Evolutionary conservation across 2,797 vertebrate genomes (phyloP), one percentile per base, ranked within the genome.

Genomic region (Pipistrellus kuhlii): DNA sequence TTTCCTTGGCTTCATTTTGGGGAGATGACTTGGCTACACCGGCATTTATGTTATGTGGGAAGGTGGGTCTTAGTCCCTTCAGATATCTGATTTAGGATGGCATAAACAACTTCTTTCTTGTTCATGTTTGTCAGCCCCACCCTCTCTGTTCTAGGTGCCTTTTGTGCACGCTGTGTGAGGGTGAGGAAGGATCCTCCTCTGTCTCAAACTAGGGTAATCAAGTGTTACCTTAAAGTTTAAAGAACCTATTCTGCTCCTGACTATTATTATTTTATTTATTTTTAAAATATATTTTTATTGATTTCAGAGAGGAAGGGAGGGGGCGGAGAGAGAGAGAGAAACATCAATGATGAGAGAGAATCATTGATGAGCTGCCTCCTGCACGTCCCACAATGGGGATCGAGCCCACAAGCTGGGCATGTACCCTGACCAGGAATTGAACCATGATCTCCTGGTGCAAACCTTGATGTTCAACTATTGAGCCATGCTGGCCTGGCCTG

Each of bases 11-110:
- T 96, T 95, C 91, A 83, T 96, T 94, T 93, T 75, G 21, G 53
- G 84, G 73, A 73, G 89, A 92, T 95, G 93, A 96, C 88, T 96
- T 93, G 78, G 82, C 95, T 88, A 51, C 15, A 25, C n/a, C 0
- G 90, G 92, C 87, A 95, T 97, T 84, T 88, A n/a, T 95, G 88
- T 94, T 95, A 92, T 75, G 86, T 93, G 88, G 92, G 87, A 96
- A 94, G 82, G 68, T 95, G 88, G 59, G 88, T 83, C 59, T 93
- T 66, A 53, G 25, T 83, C 6, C 38, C 35, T 85, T 90, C 64
- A 20, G 72, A 66, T 90, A 53, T 94, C 90, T 95, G 94, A 95
- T 77, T 76, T 85, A 71, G 64, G 87, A 44, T 78, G 88, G 59
- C 82, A 93, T 91, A 57, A 57, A 95, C 88, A 93, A 73, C 90